Evolutionary conservation across 92 coral and sea anemone genomes (phyloP).

Genomic region (Umimayanthus chanpuru): DNA sequence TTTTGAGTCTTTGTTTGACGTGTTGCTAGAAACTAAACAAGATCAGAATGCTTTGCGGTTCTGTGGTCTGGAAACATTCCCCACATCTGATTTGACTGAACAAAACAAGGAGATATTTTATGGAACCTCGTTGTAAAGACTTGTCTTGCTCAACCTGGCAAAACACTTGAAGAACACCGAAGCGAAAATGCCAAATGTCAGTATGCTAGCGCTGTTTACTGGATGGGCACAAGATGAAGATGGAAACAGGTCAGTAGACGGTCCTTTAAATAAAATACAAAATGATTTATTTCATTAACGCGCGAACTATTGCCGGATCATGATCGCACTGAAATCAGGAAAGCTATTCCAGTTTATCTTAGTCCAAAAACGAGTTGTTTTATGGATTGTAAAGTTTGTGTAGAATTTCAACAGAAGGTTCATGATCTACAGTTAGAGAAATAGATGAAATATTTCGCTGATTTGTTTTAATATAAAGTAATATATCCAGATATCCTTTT

Average conservation of each 20-base stretch:
- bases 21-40: background rate
- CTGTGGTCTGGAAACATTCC: conserved; percentile 28
- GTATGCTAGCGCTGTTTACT: conserved; percentile 20
- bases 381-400: background rate
- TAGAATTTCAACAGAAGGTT: background rate
- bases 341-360: background rate
- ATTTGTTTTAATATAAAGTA: no score
- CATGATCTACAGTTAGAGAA: background rate
- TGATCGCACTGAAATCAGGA: background rate
- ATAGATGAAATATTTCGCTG: background rate
- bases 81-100: conserved; percentile 17
- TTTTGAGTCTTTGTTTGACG: background rate
- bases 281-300: background rate
- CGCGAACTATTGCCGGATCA: background rate
- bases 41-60: background rate
- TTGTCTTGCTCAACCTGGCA: background rate
- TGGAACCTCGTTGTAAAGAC: background rate
- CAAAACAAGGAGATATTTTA: background rate
- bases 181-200: conserved; percentile 26
- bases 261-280: background rate
- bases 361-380: background rate
- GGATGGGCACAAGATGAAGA: conserved; percentile 39
- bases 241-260: conserved; percentile 36
- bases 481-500: background rate
- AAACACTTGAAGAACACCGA: conserved; percentile 1